These are phyloP conservation scores for Pedicia rivosa DNA, from an alignment of 2,888 invertebrate species.

Conservation along the genomic window DNA sequence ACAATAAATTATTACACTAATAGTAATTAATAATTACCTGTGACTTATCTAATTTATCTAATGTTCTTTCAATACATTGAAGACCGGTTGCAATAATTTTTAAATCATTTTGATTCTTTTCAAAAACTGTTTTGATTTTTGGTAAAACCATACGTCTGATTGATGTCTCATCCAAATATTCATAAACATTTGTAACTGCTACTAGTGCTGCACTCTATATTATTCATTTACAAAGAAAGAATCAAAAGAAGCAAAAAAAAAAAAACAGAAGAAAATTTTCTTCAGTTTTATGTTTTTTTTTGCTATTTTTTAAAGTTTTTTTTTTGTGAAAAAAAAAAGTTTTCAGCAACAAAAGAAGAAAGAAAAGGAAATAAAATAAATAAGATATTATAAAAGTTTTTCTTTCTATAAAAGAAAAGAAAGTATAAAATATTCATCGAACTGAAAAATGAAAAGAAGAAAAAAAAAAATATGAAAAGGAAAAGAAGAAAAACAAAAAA, in stretches of 20 bases:
- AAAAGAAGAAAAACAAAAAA: no score
- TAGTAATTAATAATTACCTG: constrained; percentile 31
- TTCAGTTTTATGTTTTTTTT: no score
- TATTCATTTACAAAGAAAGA: no score
- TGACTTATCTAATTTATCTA: constrained; percentile 69
- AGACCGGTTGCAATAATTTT: constrained; percentile 67
- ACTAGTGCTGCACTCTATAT: constrained; percentile 76
- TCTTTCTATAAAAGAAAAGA: no score
- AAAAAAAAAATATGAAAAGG: no score
- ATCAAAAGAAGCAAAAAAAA: background rate
- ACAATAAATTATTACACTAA: background rate
- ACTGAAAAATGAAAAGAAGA: no score
- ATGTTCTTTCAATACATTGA: constrained; percentile 61
- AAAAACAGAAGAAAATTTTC: background rate
- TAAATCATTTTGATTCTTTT: constrained; percentile 62
- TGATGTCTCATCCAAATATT: constrained; percentile 66
- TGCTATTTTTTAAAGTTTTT: no score
- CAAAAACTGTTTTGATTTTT: constrained; percentile 65
- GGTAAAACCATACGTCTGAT: constrained; percentile 66
- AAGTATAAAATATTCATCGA: no score
- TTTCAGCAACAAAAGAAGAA: no score
- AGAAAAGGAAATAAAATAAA: no score
- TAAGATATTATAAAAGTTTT: no score
- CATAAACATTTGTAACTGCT: constrained; percentile 71
- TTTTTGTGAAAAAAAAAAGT: no score